Evolutionary conservation across 1,140 invertebrate genomes (phyloP).

Genomic region (Drosophila malerkotliana): DNA sequence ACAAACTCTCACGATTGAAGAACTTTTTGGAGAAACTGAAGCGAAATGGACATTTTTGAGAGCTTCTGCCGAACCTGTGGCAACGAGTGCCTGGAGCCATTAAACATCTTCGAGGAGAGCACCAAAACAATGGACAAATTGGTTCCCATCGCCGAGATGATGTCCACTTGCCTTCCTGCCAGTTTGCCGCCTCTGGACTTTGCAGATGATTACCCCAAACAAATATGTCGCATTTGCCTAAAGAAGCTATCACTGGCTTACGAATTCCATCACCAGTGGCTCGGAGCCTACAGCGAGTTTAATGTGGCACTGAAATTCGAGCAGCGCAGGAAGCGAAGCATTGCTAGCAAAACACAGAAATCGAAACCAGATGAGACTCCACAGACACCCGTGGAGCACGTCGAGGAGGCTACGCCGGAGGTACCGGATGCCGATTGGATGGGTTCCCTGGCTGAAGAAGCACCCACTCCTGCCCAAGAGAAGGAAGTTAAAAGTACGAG

Average conservation of each 20-base stretch:
- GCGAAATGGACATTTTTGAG: constrained; percentile 67
- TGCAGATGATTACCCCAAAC: constrained; percentile 60
- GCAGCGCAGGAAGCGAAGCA: constrained; percentile 30
- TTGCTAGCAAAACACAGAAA: constrained; percentile 2
- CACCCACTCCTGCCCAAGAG: neutral
- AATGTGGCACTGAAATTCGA: constrained; percentile 64
- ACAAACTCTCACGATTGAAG: neutral
- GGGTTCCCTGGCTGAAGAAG: neutral
- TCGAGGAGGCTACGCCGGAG: neutral
- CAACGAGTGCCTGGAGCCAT: constrained; percentile 56
- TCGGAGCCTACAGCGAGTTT: constrained; percentile 55
- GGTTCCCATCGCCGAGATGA: constrained; percentile 35
- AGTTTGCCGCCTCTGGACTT: constrained; percentile 19
- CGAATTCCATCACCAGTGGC: constrained; percentile 60
- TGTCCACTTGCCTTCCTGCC: constrained; percentile 40
- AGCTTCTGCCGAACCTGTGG: constrained; percentile 73
- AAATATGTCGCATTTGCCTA: constrained; percentile 61
- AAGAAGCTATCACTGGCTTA: constrained; percentile 57
- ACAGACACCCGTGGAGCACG: neutral
- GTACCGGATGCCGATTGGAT: neutral
- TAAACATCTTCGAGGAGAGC: constrained; percentile 42
- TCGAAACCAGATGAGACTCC: neutral
- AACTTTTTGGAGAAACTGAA: neutral
- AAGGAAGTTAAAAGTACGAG: neutral
- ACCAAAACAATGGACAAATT: constrained; percentile 14